Conservation (phyloP, 2,797 vertebrate species). For the Lates japonicus region DNA sequence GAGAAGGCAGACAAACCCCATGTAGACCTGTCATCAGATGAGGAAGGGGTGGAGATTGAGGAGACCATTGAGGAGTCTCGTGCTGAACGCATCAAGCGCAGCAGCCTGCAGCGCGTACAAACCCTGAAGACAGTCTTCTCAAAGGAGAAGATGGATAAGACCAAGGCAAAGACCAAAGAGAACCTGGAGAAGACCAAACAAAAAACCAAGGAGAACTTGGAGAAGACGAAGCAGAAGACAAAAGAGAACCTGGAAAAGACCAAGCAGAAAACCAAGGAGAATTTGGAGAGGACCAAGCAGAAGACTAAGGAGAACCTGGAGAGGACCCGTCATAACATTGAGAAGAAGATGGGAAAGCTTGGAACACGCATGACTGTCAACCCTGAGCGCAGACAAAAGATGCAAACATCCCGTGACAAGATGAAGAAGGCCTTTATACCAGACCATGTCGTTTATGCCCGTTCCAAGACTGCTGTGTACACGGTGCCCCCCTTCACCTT, state of each 20-base stretch:
- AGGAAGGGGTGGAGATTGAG: slow-evolving; percentile 95
- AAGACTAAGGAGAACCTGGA: slow-evolving; percentile 90
- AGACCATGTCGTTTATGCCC: slow-evolving; percentile 94
- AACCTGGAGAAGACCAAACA: slow-evolving; percentile 95
- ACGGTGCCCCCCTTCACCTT: slow-evolving; percentile 99
- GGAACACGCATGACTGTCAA: slow-evolving; percentile 94
- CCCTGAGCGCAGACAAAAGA: slow-evolving; percentile 93
- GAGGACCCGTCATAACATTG: slow-evolving; percentile 96
- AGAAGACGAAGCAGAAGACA: slow-evolving; percentile 94
- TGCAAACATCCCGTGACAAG: slow-evolving; percentile 94
- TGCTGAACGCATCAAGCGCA: slow-evolving; percentile 94
- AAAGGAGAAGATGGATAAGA: slow-evolving; percentile 98
- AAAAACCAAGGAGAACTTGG: slow-evolving; percentile 96
- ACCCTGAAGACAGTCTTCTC: slow-evolving; percentile 97
- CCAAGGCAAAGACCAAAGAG: slow-evolving; percentile 92
- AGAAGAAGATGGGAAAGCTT: slow-evolving; percentile 98
- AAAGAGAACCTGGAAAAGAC: slow-evolving; percentile 95
- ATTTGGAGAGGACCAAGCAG: slow-evolving; percentile 85
- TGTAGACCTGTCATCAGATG: slow-evolving; percentile 94
- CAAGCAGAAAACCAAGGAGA: slow-evolving; percentile 85
- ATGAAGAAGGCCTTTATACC: slow-evolving; percentile 97
- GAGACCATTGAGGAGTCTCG: slow-evolving; percentile 93
- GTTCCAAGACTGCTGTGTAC: slow-evolving; percentile 95
- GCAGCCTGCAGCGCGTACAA: slow-evolving; percentile 95
- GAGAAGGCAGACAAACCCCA: slow-evolving; percentile 89